phyloP scores from a whole-genome alignment of 1,140 invertebrate genomes.

The Drosophila azteca region DNA sequence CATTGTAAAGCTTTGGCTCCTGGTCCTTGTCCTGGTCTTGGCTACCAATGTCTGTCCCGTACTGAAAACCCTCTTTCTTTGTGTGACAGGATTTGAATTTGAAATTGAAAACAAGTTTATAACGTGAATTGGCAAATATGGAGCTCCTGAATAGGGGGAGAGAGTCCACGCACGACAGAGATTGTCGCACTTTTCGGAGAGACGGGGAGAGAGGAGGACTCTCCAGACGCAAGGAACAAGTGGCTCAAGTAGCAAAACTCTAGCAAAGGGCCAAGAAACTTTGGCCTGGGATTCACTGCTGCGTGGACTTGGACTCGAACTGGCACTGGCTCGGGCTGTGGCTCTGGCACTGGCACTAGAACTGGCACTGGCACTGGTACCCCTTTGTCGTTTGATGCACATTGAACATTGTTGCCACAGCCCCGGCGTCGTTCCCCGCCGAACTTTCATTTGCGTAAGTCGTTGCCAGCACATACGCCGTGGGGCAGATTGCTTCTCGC shows the following conservation, averaged over 20 bases:
- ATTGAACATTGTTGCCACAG: slow-evolving; percentile 11
- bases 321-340: slow-evolving; percentile 21
- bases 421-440: neutral
- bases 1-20: slow-evolving; percentile 35
- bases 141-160: slow-evolving; percentile 8
- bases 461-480: slow-evolving; percentile 52
- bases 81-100: slow-evolving; percentile 60
- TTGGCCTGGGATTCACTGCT: slow-evolving; percentile 16
- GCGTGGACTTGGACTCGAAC: slow-evolving; percentile 55
- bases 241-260: slow-evolving; percentile 54
- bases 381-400: slow-evolving; percentile 34
- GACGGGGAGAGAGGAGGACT: slow-evolving; percentile 1
- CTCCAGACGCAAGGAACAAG: slow-evolving; percentile 56
- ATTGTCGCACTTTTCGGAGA: slow-evolving; percentile 44
- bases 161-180: slow-evolving; percentile 58
- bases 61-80: slow-evolving; percentile 2
- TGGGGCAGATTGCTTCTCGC: slow-evolving; percentile 57
- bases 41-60: neutral
- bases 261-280: slow-evolving; percentile 34
- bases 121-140: slow-evolving; percentile 69
- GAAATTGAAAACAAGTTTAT: slow-evolving; percentile 72
- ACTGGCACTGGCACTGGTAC: neutral
- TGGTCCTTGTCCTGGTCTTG: neutral
- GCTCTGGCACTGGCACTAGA: slow-evolving; percentile 11
- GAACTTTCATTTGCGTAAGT: slow-evolving; percentile 64